Evolutionary conservation across 2,888 invertebrate genomes (phyloP), one percentile per base, ranked within the genome.

Genomic region (Apotomis betuletana): DNA sequence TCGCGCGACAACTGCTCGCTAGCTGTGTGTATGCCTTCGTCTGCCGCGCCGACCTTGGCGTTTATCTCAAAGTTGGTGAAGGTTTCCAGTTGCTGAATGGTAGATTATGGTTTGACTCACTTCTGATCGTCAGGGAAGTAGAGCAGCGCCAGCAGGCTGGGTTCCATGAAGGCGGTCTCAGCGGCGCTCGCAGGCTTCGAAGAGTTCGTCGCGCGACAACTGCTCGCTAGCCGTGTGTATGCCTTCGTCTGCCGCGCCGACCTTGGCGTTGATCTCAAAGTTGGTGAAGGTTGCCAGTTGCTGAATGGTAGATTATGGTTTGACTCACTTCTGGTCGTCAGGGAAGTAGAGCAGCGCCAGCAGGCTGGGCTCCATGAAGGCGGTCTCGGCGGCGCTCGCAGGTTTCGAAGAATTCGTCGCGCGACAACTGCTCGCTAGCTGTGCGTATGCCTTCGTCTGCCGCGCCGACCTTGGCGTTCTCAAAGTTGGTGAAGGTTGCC

Each of bases 271-370:
- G 68, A 99, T 99, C 36, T 99, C 99, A 86, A 99, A 99, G 87
- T 98, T 99, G 76, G 96, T 97, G 76, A 99, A 41, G 41, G 41
- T 6, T 27, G 27, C 27, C 98, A 6, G 41, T 41, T 41, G 4
- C 1, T 41, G 41, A n/a, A n/a, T n/a, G n/a, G n/a, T n/a, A n/a
- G n/a, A 0, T 41, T 41, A 5, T 41, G 41, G 41, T 0, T 41
- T 41, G 41, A 64, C 95, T 95, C 90, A 98, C 97, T 99, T 99
- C 92, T 99, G 99, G 92, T 99, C 99, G 87, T 99, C 99, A 0
- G 99, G 99, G 88, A 99, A 99, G 91, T 99, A 99, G 3, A 99
- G 92, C 69, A 99, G 94, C 0, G 98, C 98, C 74, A 99, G 91
- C 15, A 99, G 93, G 59, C 98, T 98, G 3, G 98, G 97, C 91